phyloP scores from a whole-genome alignment of 1,140 invertebrate genomes.

The Ptiloglossa arizonensis region DNA sequence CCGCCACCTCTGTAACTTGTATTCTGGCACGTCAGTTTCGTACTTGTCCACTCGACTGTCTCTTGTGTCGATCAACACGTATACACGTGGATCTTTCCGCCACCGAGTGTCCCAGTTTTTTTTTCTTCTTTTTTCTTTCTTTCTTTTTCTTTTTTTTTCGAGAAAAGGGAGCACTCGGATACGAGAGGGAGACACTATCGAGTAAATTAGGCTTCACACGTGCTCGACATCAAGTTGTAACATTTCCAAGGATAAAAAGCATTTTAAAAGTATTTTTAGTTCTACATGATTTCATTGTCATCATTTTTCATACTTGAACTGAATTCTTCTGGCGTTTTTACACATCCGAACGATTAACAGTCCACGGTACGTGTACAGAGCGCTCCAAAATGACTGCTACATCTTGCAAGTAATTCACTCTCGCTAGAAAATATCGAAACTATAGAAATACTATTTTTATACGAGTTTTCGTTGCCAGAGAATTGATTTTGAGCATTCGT shows the following conservation, averaged over 20 bases:
- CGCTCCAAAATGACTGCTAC: too few species aligned
- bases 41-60: background rate
- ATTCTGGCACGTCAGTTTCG: background rate
- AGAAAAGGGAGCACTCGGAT: slow-evolving; percentile 11
- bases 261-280: background rate
- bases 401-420: too few species aligned
- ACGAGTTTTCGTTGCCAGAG: too few species aligned
- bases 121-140: slow-evolving; percentile 2
- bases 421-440: too few species aligned
- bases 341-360: too few species aligned
- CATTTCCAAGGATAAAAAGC: background rate
- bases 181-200: too few species aligned
- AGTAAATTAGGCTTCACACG: background rate
- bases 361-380: too few species aligned
- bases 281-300: too few species aligned
- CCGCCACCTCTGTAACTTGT: slow-evolving; percentile 14
- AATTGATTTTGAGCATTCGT: too few species aligned
- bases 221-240: background rate
- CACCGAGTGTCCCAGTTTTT: background rate
- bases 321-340: too few species aligned
- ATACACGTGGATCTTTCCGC: background rate
- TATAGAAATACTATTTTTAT: too few species aligned
- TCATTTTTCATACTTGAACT: too few species aligned
- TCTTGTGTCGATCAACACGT: background rate
- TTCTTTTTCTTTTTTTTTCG: slow-evolving; percentile 4